These are phyloP conservation scores for Nannobrachium achirus DNA, from an alignment of 2,113 vertebrate species.

Conservation along the genomic window DNA sequence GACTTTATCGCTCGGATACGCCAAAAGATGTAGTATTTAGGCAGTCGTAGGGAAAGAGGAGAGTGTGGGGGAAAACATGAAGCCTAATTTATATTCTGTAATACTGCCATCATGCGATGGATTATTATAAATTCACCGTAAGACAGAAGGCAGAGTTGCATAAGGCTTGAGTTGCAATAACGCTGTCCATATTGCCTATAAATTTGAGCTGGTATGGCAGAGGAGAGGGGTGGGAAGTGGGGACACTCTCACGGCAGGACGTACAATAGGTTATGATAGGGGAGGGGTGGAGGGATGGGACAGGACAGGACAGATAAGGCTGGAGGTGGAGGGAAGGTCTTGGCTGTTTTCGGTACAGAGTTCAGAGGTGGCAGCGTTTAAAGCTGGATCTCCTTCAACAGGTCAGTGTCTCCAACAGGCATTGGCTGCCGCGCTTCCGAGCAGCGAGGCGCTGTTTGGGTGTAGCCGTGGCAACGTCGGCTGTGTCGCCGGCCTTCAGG, in stretches of 20 bases:
- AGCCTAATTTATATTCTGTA: too few relatives aligned
- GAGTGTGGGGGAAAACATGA: background rate
- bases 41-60: constrained; percentile 1
- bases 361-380: constrained; percentile 52
- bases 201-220: background rate
- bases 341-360: constrained; percentile 59
- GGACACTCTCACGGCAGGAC: constrained; percentile 38
- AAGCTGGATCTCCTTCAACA: constrained; percentile 62
- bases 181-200: constrained; percentile 41
- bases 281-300: background rate
- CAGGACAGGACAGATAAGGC: constrained; percentile 33
- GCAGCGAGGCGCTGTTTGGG: constrained; percentile 59
- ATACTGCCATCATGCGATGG: too few relatives aligned
- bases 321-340: constrained; percentile 35
- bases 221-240: constrained; percentile 2
- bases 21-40: constrained; percentile 1
- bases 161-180: constrained; percentile 56
- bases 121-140: too few relatives aligned
- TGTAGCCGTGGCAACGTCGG: constrained; percentile 48
- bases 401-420: constrained; percentile 63
- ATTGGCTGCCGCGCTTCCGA: constrained; percentile 73
- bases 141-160: constrained; percentile 7
- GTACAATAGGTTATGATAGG: background rate
- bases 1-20: constrained; percentile 66
- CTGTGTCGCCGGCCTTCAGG: constrained; percentile 69